Base-by-base conservation (phyloP, 2,113 vertebrate genomes). In the Micromys minutus region DNA sequence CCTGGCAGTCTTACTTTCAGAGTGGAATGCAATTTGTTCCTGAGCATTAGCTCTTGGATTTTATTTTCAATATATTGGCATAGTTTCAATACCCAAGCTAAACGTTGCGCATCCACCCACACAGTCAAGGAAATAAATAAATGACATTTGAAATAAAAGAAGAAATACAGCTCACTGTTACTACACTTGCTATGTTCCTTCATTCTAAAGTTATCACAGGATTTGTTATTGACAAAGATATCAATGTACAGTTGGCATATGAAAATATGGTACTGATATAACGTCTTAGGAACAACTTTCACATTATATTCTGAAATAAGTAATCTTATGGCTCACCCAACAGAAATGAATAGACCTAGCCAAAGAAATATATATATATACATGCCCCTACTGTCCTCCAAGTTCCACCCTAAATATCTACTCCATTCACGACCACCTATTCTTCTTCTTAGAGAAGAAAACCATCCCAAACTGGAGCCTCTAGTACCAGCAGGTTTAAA, bases 11-110 rank as follows among this genome's bases (percentile, higher is more conserved):
- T 89, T 63, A 47, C 85, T 87, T 92, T 84, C 45, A 59, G 8
- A 1, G 12, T 81, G 52, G 59, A 87, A 90, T 90, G 84, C 6
- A 83, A 94, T 94, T 96, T 90, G 76, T 96, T 95, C 81, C 81
- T 47, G 52, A 79, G 92, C 85, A 92, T 92, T 94, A 88, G 67
- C 88, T 92, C 52, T 65, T 74, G 50, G 29, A 71, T 91, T 93
- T 95, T 90, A 86, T 95, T 97, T 96, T 90, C 59, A 93, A 69
- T 81, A 88, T 75, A 93, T 79, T 94, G 76, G 76, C 65, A 83
- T 59, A 8, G 29, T 95, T 96, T 94, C 69, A 93, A 91, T 85
- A 87, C 8, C 29, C 87, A 31, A 85, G 42, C 10, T 92, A 69
- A 86, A 34, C 87, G 91, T 47, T 21, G 21, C 71, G 42, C 16